Conservation (phyloP, 2,797 vertebrate species). For the Sebastes ruberrimus region DNA sequence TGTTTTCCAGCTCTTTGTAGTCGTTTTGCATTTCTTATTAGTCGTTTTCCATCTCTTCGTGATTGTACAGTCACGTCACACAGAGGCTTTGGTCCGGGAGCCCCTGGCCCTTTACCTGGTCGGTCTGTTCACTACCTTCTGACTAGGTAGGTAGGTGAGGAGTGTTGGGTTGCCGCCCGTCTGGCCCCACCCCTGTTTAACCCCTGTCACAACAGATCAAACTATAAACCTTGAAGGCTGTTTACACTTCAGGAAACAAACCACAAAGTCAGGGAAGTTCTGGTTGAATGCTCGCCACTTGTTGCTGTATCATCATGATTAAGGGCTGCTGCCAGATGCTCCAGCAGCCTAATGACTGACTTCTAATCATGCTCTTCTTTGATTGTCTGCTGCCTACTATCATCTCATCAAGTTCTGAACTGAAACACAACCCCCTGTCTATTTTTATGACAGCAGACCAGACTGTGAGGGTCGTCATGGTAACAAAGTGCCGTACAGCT, state of each 20-base stretch:
- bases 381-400: slow-evolving; percentile 36
- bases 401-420: slow-evolving; percentile 42
- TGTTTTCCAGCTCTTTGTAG: not conserved
- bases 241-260: not conserved
- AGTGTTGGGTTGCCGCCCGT: too few relatives aligned
- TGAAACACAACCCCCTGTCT: slow-evolving; percentile 53
- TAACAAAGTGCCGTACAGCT: slow-evolving; percentile 68
- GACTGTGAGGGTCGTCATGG: slow-evolving; percentile 72
- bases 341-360: not conserved
- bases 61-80: not conserved
- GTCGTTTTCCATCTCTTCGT: too few relatives aligned
- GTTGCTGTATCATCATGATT: slow-evolving; percentile 17
- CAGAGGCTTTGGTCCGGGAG: not conserved
- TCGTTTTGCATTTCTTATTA: not conserved
- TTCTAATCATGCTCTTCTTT: slow-evolving; percentile 23
- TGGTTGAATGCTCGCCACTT: not conserved
- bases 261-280: not conserved
- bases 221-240: not conserved
- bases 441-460: slow-evolving; percentile 64
- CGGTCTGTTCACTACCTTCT: not conserved
- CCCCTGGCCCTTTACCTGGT: not conserved
- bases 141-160: not conserved
- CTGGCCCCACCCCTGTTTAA: not conserved
- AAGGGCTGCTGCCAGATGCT: not conserved
- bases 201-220: slow-evolving; percentile 7